Conservation (phyloP, 2,888 invertebrate species). For the Leucozona laternaria region DNA sequence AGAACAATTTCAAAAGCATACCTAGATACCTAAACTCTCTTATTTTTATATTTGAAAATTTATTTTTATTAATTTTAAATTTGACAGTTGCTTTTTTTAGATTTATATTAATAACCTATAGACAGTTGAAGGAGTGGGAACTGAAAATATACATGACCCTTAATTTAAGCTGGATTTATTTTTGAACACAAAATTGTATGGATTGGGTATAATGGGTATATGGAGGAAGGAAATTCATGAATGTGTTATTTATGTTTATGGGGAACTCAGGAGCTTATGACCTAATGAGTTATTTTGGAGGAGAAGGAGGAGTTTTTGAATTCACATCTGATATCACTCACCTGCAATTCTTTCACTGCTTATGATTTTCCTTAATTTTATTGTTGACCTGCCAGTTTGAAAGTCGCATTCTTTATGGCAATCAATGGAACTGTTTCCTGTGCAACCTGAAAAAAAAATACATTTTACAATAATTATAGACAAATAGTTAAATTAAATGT, state of each 20-base stretch:
- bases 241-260: background rate
- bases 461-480: too few species aligned
- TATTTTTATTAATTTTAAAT: constrained; percentile 10
- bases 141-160: background rate
- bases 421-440: constrained; percentile 78
- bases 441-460: constrained; percentile 79
- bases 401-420: constrained; percentile 82
- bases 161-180: background rate
- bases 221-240: background rate
- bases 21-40: too few species aligned
- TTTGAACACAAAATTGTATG: background rate
- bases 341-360: constrained; percentile 56
- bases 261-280: too few species aligned
- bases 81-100: background rate
- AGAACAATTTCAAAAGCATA: constrained; percentile 3
- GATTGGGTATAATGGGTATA: background rate
- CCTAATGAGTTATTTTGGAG: too few species aligned
- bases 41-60: background rate
- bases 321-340: constrained; percentile 26
- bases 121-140: background rate
- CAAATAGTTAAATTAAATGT: too few species aligned
- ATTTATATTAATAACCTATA: background rate
- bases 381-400: constrained; percentile 60
- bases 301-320: too few species aligned
- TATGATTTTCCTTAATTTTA: background rate